phyloP scores from a whole-genome alignment of 2,888 invertebrate genomes.

The Drosophila colorata region DNA sequence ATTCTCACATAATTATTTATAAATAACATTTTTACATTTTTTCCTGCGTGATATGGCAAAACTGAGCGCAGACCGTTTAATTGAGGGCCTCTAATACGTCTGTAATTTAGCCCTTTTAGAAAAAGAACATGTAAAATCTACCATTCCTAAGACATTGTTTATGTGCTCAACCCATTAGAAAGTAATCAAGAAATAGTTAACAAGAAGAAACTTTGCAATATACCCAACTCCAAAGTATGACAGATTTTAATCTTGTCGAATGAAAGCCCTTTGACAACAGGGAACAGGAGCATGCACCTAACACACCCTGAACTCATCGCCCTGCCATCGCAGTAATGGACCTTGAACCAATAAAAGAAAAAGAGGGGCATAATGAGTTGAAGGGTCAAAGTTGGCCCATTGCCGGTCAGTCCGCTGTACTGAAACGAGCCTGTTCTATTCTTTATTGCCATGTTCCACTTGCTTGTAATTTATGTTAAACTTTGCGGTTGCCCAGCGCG shows the following conservation, averaged over 20 bases:
- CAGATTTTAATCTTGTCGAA: background rate
- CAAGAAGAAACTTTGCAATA: background rate
- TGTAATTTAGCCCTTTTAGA: no score
- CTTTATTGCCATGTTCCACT: conserved; percentile 41
- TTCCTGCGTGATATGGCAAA: no score
- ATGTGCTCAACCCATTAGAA: no score
- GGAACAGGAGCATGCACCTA: background rate
- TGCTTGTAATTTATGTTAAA: conserved; percentile 69
- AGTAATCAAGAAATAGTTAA: no score
- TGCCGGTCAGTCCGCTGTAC: conserved; percentile 33
- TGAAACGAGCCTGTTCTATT: conserved; percentile 46
- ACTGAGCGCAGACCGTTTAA: no score
- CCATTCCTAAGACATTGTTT: no score
- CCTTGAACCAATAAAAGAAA: conserved; percentile 16
- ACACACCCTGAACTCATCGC: background rate
- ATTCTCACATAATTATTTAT: background rate
- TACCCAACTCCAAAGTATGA: background rate
- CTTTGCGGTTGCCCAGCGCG: conserved; percentile 55
- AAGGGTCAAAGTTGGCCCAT: conserved; percentile 36
- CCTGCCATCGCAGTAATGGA: background rate
- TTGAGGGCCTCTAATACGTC: no score
- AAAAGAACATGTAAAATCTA: no score
- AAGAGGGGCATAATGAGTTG: conserved; percentile 16
- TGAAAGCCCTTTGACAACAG: background rate
- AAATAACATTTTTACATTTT: background rate